phyloP scores from a whole-genome alignment of 2,888 invertebrate genomes.

The Macrosoma leucophasiata region DNA sequence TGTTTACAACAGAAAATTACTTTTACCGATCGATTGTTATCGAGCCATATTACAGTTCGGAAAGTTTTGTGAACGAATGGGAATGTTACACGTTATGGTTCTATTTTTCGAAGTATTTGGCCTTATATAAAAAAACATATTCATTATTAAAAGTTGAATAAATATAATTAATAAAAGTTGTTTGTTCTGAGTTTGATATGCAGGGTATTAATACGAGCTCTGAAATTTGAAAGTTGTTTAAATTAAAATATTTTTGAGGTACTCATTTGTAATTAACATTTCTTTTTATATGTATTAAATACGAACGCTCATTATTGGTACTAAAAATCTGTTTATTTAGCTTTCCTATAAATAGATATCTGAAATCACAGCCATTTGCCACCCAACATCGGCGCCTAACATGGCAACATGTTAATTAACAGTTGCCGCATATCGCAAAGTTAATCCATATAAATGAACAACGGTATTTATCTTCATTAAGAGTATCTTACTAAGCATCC shows the following conservation, averaged over 20 bases:
- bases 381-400: slow-evolving; percentile 15
- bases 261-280: background rate
- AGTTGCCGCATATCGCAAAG: slow-evolving; percentile 55
- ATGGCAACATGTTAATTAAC: slow-evolving; percentile 29
- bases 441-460: slow-evolving; percentile 69
- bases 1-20: slow-evolving; percentile 10
- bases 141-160: background rate
- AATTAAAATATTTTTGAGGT: background rate
- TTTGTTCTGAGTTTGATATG: too few species aligned
- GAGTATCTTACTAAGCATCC: slow-evolving; percentile 66
- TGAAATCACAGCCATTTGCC: slow-evolving; percentile 10
- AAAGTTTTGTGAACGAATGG: background rate
- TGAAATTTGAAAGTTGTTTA: too few species aligned
- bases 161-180: too few species aligned
- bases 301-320: background rate
- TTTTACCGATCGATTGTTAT: too few species aligned
- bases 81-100: slow-evolving; percentile 1
- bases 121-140: too few species aligned
- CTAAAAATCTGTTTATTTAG: slow-evolving; percentile 12
- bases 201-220: too few species aligned
- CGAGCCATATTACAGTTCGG: too few species aligned
- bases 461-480: slow-evolving; percentile 73
- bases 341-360: slow-evolving; percentile 7
- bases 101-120: too few species aligned
- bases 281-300: background rate